These are phyloP conservation scores for Paracanthobrama guichenoti DNA, from an alignment of 2,113 vertebrate species.

Conservation along the genomic window DNA sequence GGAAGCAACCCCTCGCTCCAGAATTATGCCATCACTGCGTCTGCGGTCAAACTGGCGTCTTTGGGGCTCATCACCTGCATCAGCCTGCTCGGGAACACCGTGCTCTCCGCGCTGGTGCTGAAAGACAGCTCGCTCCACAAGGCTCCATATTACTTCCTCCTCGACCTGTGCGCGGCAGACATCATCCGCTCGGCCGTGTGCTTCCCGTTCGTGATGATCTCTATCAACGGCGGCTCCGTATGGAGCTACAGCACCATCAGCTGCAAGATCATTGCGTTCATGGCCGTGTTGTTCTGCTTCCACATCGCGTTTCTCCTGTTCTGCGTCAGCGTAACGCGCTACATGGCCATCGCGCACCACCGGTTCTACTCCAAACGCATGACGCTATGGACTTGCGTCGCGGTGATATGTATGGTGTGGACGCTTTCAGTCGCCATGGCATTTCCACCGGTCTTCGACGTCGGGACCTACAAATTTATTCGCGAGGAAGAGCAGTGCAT, in stretches of 20 bases:
- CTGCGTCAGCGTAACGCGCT: slow-evolving; percentile 92
- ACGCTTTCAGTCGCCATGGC: slow-evolving; percentile 94
- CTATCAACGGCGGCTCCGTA: slow-evolving; percentile 81
- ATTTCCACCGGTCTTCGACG: slow-evolving; percentile 91
- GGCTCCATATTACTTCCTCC: slow-evolving; percentile 92
- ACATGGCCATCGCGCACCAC: slow-evolving; percentile 97
- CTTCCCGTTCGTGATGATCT: slow-evolving; percentile 93
- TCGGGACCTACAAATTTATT: slow-evolving; percentile 90
- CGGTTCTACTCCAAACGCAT: slow-evolving; percentile 93
- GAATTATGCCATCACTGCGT: slow-evolving; percentile 79
- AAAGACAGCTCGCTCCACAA: slow-evolving; percentile 88
- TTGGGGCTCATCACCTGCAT: slow-evolving; percentile 87
- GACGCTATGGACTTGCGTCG: slow-evolving; percentile 90
- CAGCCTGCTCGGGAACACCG: slow-evolving; percentile 89
- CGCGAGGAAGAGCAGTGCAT: slow-evolving; percentile 92
- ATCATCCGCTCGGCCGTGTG: slow-evolving; percentile 88
- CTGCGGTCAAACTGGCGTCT: slow-evolving; percentile 86
- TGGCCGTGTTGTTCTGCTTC: slow-evolving; percentile 94
- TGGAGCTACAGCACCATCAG: slow-evolving; percentile 85
- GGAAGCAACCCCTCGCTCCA: slow-evolving; percentile 83
- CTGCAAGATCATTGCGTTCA: slow-evolving; percentile 92
- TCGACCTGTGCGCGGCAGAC: slow-evolving; percentile 93
- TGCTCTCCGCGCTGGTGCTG: slow-evolving; percentile 88
- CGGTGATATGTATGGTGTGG: slow-evolving; percentile 93
- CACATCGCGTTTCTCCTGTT: slow-evolving; percentile 94